Base-by-base conservation (phyloP, 92 coral and sea anemone species). In the Bergia sp. region DNA sequence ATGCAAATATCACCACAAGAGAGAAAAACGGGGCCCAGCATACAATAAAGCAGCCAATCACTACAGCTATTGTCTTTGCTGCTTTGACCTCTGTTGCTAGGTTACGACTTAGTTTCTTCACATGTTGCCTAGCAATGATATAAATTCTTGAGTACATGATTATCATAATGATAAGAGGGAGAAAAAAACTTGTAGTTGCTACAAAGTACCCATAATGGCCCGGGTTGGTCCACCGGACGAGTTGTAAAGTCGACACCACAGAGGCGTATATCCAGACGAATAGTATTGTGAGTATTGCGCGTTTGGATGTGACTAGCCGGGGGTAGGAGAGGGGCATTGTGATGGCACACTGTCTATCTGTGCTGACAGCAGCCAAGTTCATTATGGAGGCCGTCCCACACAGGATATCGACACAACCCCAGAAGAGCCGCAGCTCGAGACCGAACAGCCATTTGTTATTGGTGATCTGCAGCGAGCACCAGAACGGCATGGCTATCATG, bases 1-100 rank as follows among this genome's bases (percentile, higher is more conserved):
- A 85, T 3, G 98, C 96, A 74, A 80, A 93, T 36, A 91, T 76
- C 49, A 95, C 90, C 53, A 95, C 92, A 73, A 95, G 81, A 50
- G 92, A 90, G 73, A 95, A 95, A 69, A 95, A 95, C 21, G 98
- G 98, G 7, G 93, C 77, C 98, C 98, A 93, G 44, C 98, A 95
- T 41, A 91, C 23, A 36, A 95, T 93, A 61, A 95, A 95, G 37
- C 91, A 91, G 41, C 98, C 94, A 73, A 95, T 95, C 76, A 95
- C 95, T 10, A 92, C 94, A 16, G 98, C 98, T 39, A 95, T 95
- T 12, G 95, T 95, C 92, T 93, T 93, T 71, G 98, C 98, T 3
- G 95, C 98, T 86, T 95, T 95, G 77, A 95, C 93, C 80, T 95
- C 98, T 8, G 90, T 90, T 81, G 92, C 93, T 55, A 77, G 90